Conservation (phyloP, 2,888 invertebrate species). For the Hoplodrina ambigua region DNA sequence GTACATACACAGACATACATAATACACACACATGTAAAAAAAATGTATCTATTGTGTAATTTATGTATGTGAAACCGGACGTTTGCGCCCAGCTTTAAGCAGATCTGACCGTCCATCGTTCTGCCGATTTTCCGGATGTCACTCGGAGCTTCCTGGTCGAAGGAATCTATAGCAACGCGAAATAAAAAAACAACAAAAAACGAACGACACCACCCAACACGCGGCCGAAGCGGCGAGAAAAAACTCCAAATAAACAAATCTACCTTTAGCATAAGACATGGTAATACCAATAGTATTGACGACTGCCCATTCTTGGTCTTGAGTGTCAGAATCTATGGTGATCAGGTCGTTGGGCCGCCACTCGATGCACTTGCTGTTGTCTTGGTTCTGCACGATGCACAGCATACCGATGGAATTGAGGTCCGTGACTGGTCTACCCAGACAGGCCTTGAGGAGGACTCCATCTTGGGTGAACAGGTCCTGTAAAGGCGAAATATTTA, state of each 20-base stretch:
- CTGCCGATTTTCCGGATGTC: neutral
- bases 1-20: too few relatives aligned
- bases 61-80: too few relatives aligned
- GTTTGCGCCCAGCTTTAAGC: too few relatives aligned
- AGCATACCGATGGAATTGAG: slow-evolving; percentile 92
- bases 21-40: too few relatives aligned
- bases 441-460: slow-evolving; percentile 92
- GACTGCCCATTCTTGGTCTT: slow-evolving; percentile 96
- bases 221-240: slow-evolving; percentile 23
- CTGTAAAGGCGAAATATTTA: slow-evolving; percentile 75
- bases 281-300: slow-evolving; percentile 92
- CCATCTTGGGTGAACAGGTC: slow-evolving; percentile 95
- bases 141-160: slow-evolving; percentile 1
- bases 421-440: slow-evolving; percentile 91
- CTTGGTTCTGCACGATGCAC: slow-evolving; percentile 92
- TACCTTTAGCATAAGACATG: slow-evolving; percentile 63
- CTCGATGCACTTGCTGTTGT: slow-evolving; percentile 92
- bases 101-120: slow-evolving; percentile 15
- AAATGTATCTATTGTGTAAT: too few relatives aligned
- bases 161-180: slow-evolving; percentile 7
- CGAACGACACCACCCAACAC: slow-evolving; percentile 37
- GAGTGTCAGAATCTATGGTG: slow-evolving; percentile 93
- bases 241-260: slow-evolving; percentile 39
- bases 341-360: slow-evolving; percentile 96
- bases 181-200: slow-evolving; percentile 23